Percentiles rank a stretch among this genome's conserved stretches.
These are phyloP conservation scores for Cartodere bifasciata DNA, from an alignment of 2,888 invertebrate genomes.

Conservation along the genomic window DNA sequence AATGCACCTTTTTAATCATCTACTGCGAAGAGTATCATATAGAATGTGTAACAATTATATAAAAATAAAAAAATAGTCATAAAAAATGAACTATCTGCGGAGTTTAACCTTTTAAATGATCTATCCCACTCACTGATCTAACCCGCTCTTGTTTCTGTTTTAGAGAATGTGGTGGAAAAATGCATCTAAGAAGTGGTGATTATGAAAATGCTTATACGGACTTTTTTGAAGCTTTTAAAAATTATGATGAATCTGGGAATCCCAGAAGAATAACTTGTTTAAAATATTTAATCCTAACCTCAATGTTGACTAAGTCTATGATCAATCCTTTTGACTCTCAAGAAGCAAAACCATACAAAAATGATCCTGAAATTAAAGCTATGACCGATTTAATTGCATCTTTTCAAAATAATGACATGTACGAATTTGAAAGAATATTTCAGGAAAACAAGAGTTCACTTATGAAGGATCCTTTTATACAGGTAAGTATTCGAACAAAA, in stretches of 20 bases:
- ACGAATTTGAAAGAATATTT: slow-evolving; percentile 90
- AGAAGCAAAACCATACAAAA: slow-evolving; percentile 99
- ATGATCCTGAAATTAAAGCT: slow-evolving; percentile 94
- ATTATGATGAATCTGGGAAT: slow-evolving; percentile 98
- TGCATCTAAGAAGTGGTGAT: slow-evolving; percentile 96
- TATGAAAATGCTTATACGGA: slow-evolving; percentile 98
- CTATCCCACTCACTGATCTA: no score
- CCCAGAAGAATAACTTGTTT: slow-evolving; percentile 91
- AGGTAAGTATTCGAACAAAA: slow-evolving; percentile 97
- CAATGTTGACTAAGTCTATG: slow-evolving; percentile 97
- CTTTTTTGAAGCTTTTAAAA: slow-evolving; percentile 99
- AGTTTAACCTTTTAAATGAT: no score
- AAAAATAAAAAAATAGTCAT: no score
- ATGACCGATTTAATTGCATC: slow-evolving; percentile 96
- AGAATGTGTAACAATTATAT: no score
- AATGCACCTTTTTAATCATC: no score
- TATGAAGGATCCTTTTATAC: slow-evolving; percentile 96
- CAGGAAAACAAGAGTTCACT: slow-evolving; percentile 64
- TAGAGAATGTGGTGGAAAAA: slow-evolving; percentile 96
- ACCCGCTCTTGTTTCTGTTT: no score
- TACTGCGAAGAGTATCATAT: no score
- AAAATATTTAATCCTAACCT: slow-evolving; percentile 94
- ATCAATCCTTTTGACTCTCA: slow-evolving; percentile 99
- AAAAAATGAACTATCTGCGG: no score
- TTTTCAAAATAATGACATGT: slow-evolving; percentile 95